phyloP scores from a whole-genome alignment of 2,888 invertebrate genomes.

The Hoplodrina ambigua region DNA sequence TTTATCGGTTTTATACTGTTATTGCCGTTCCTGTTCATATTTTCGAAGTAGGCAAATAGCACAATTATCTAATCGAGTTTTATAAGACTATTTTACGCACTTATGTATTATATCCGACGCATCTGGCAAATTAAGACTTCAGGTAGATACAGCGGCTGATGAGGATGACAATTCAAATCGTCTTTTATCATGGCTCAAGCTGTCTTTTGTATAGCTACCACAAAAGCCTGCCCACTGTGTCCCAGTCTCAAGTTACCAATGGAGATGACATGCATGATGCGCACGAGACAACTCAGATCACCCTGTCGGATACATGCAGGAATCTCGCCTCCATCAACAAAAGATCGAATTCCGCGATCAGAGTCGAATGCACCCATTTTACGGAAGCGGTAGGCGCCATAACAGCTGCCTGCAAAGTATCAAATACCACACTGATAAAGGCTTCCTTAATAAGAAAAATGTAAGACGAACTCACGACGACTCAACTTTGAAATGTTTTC shows the following conservation, averaged over 20 bases:
- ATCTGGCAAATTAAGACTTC: constrained; percentile 52
- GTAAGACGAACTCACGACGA: constrained; percentile 79
- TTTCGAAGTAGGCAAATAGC: constrained; percentile 18
- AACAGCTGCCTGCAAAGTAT: constrained; percentile 82
- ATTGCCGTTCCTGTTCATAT: constrained; percentile 39
- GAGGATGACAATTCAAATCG: constrained; percentile 69
- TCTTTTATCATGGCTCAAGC: constrained; percentile 72
- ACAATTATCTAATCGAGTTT: not conserved
- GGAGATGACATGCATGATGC: constrained; percentile 83
- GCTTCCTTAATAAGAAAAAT: constrained; percentile 82
- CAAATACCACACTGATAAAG: constrained; percentile 81
- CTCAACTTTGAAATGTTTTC: constrained; percentile 81
- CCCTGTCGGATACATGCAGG: constrained; percentile 78
- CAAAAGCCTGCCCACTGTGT: constrained; percentile 74
- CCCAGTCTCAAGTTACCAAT: constrained; percentile 79
- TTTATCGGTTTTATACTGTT: constrained; percentile 44
- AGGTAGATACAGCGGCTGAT: constrained; percentile 55
- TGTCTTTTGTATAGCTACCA: constrained; percentile 83
- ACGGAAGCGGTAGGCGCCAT: constrained; percentile 88
- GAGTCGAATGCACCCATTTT: constrained; percentile 80
- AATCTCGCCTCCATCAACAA: constrained; percentile 87
- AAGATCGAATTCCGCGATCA: constrained; percentile 84
- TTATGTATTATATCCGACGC: constrained; percentile 13
- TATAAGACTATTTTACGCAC: constrained; percentile 11
- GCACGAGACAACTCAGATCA: constrained; percentile 86